Percentiles rank a stretch among this genome's conserved stretches.
phyloP scores from a whole-genome alignment of 1,140 invertebrate genomes.

The Heliothis subflexa region DNA sequence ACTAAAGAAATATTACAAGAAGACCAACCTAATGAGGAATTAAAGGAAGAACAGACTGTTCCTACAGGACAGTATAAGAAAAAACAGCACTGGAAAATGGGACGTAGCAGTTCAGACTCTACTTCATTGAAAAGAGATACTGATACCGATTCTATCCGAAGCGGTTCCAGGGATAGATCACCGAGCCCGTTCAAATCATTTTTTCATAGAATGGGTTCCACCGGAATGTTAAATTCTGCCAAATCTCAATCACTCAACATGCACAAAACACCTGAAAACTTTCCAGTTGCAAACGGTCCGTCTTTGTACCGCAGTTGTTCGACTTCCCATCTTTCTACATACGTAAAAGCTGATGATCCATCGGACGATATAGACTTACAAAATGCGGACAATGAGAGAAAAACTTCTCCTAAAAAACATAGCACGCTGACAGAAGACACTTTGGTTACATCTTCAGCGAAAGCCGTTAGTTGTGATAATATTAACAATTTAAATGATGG shows the following conservation, averaged over 20 bases:
- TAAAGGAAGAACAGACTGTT: slow-evolving; percentile 66
- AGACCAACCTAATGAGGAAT: slow-evolving; percentile 60
- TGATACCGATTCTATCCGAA: slow-evolving; percentile 81
- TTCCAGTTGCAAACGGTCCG: slow-evolving; percentile 83
- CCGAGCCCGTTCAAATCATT: slow-evolving; percentile 90
- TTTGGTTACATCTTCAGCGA: slow-evolving; percentile 84
- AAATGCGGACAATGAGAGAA: slow-evolving; percentile 80
- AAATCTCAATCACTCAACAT: slow-evolving; percentile 84
- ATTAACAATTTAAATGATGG: slow-evolving; percentile 85
- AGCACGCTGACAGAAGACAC: slow-evolving; percentile 72
- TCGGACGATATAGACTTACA: slow-evolving; percentile 91
- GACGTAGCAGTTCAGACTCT: slow-evolving; percentile 83
- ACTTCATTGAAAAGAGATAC: slow-evolving; percentile 78
- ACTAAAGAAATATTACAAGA: slow-evolving; percentile 86
- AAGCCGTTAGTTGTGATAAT: slow-evolving; percentile 89
- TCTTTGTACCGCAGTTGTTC: slow-evolving; percentile 91
- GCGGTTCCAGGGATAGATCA: slow-evolving; percentile 84
- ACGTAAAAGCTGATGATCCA: slow-evolving; percentile 92
- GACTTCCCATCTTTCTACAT: slow-evolving; percentile 91
- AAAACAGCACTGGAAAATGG: slow-evolving; percentile 85
- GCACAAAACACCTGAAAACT: slow-evolving; percentile 77
- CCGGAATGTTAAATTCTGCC: slow-evolving; percentile 90
- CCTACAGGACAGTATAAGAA: slow-evolving; percentile 80
- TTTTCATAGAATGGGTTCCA: slow-evolving; percentile 91
- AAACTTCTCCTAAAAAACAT: slow-evolving; percentile 69